A percentile compares a stretch with the other conserved stretches of the same genome.
Evolutionary conservation across 1,140 invertebrate species (phyloP).

Genomic region (Philopotamus ludificatus): DNA sequence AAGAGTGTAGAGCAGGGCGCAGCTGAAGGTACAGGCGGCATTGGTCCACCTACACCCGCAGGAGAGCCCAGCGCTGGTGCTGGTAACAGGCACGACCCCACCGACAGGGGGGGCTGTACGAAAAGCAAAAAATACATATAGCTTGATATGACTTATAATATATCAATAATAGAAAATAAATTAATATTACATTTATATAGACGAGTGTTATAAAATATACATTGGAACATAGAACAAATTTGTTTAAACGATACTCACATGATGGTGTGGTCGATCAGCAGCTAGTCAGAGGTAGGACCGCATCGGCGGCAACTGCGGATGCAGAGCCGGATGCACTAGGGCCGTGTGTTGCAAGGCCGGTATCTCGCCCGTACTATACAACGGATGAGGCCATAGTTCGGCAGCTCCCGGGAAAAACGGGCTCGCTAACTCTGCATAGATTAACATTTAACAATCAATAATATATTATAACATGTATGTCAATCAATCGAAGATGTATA

Average conservation of each 20-base stretch:
- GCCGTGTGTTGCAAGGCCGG: conserved; percentile 83
- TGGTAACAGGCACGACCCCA: conserved; percentile 76
- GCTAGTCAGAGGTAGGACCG: conserved; percentile 96
- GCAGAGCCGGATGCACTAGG: conserved; percentile 91
- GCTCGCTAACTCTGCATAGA: conserved; percentile 78
- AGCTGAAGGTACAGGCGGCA: conserved; percentile 70
- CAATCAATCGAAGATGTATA: too few species aligned
- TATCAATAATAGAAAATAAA: background rate
- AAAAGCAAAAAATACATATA: conserved; percentile 44
- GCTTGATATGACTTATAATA: too few species aligned
- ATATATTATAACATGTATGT: background rate
- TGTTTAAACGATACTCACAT: conserved; percentile 48
- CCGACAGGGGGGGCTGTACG: conserved; percentile 76
- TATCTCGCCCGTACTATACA: conserved; percentile 80
- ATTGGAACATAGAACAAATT: background rate
- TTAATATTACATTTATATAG: background rate
- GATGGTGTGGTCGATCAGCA: conserved; percentile 74
- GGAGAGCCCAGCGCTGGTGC: conserved; percentile 80
- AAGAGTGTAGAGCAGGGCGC: conserved; percentile 96
- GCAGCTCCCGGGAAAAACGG: conserved; percentile 88
- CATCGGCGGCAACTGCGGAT: conserved; percentile 94
- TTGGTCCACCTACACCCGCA: conserved; percentile 77
- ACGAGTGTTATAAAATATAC: background rate
- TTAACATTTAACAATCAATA: background rate
- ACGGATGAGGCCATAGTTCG: conserved; percentile 90